These are phyloP conservation scores for Rhinella marina DNA, from an alignment of 2,797 vertebrate species.

Conservation along the genomic window DNA sequence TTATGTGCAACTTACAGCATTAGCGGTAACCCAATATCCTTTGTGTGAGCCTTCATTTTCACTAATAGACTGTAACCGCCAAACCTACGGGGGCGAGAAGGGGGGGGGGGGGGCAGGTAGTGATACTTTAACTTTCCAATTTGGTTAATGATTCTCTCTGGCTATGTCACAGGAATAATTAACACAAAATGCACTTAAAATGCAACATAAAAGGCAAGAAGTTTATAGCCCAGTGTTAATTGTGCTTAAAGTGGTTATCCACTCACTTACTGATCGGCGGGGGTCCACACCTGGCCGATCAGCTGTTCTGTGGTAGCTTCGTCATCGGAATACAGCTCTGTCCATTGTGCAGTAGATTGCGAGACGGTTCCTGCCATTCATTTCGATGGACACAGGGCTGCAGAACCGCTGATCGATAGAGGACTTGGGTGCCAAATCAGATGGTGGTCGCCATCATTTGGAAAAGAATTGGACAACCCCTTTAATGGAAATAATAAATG, in stretches of 20 bases:
- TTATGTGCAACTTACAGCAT: neutral
- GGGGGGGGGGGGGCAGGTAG: neutral
- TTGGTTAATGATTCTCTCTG: constrained; percentile 17
- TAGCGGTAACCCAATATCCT: neutral
- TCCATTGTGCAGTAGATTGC: too few relatives aligned
- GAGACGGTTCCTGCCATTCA: too few relatives aligned
- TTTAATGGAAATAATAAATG: too few relatives aligned
- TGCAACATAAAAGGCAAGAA: neutral
- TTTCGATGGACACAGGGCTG: too few relatives aligned
- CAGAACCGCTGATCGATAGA: too few relatives aligned
- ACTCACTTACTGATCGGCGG: too few relatives aligned
- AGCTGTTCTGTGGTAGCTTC: too few relatives aligned
- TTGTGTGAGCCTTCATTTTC: neutral
- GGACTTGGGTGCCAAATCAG: too few relatives aligned
- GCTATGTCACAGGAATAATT: constrained; percentile 16
- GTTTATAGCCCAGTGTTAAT: neutral
- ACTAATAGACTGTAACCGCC: neutral
- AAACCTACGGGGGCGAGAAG: neutral
- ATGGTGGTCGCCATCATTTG: too few relatives aligned
- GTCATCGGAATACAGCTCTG: too few relatives aligned
- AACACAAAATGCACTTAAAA: constrained; percentile 18
- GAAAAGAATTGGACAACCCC: too few relatives aligned
- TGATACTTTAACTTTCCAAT: constrained; percentile 46
- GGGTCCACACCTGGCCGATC: too few relatives aligned
- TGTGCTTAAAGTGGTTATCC: neutral